A percentile compares a stretch with the other conserved stretches of the same genome.
Evolutionary conservation across 2,888 invertebrate genomes (phyloP).

Genomic region (Eretmocerus hayati): DNA sequence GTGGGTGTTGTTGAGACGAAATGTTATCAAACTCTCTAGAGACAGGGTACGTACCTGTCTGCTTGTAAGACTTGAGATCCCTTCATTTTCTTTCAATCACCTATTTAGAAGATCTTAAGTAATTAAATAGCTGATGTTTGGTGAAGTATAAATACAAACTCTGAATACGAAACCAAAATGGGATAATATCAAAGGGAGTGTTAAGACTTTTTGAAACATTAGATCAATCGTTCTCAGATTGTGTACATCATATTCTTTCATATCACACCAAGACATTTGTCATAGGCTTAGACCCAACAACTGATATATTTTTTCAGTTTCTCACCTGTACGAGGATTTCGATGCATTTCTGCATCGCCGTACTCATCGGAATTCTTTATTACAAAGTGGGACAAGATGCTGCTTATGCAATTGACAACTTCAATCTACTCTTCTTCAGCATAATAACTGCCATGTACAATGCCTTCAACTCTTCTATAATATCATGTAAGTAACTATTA

Average conservation of each 20-base stretch:
- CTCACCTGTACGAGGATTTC: constrained; percentile 69
- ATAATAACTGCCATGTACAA: constrained; percentile 93
- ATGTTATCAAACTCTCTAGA: constrained; percentile 59
- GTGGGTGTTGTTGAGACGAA: constrained; percentile 56
- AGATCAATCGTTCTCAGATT: no score
- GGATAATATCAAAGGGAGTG: background rate
- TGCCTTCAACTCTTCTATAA: constrained; percentile 81
- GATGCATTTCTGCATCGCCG: constrained; percentile 73
- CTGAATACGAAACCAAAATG: background rate
- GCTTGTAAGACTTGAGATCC: background rate
- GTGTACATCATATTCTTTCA: no score
- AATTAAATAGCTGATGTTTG: no score
- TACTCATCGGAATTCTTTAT: constrained; percentile 77
- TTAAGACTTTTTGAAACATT: no score
- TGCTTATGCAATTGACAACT: constrained; percentile 73
- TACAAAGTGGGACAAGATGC: constrained; percentile 84
- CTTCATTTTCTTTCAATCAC: no score
- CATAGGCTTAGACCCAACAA: no score
- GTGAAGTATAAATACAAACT: background rate
- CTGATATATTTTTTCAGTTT: constrained; percentile 54
- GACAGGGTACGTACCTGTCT: constrained; percentile 53
- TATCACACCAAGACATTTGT: no score
- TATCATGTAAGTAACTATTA: constrained; percentile 74
- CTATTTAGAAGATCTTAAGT: no score
- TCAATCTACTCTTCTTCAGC: constrained; percentile 83